Conservation (phyloP, 53 echinoderm and acorn worm genomes). For the Mesocentrotus franciscanus region DNA sequence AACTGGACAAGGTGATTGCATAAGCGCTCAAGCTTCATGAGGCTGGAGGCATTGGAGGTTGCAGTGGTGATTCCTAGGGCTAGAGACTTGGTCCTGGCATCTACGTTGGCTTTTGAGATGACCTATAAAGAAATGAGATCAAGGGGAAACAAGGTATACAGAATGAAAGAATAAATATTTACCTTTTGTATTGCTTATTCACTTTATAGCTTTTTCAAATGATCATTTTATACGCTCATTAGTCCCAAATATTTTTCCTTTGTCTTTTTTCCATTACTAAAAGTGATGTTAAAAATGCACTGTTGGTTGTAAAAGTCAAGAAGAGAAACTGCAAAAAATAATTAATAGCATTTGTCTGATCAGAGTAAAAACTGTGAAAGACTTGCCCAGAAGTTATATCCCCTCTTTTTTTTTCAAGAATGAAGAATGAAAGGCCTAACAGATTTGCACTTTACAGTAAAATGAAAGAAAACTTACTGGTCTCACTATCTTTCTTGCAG, state of each 20-base stretch:
- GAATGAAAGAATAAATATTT: not conserved
- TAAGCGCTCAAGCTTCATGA: conserved; percentile 80
- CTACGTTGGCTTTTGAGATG: conserved; percentile 84
- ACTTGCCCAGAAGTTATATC: not conserved
- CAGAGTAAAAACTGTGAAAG: not conserved
- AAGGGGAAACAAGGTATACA: not conserved
- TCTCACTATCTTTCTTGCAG: conserved; percentile 34
- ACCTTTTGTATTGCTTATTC: not conserved
- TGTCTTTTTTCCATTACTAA: no score
- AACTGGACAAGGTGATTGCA: conserved; percentile 83
- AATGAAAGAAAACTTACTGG: conserved; percentile 44
- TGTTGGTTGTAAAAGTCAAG: not conserved
- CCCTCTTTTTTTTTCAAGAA: not conserved
- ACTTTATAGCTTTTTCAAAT: no score
- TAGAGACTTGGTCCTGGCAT: conserved; percentile 82
- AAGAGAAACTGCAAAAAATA: not conserved
- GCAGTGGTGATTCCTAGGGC: conserved; percentile 76
- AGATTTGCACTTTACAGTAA: not conserved
- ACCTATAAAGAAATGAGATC: conserved; percentile 62
- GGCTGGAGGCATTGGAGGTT: conserved; percentile 67
- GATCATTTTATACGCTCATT: no score
- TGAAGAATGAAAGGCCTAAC: not conserved
- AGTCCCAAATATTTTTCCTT: no score
- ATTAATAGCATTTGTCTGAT: not conserved
- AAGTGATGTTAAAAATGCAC: no score